Conservation (phyloP, 2,797 vertebrate genomes). For the Myotis findleyi region DNA sequence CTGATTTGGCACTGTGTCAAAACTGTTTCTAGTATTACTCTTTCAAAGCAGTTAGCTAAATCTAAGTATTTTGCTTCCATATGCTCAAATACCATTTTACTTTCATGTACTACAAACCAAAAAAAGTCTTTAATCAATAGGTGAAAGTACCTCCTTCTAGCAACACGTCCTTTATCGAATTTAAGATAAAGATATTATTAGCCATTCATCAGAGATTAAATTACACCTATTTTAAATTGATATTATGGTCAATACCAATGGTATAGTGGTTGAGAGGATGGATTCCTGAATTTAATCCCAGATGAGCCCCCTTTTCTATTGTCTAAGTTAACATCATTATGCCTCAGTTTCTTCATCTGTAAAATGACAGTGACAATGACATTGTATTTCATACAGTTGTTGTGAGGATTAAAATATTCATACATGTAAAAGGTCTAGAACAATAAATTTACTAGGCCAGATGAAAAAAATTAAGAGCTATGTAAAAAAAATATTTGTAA, state of each 20-base stretch:
- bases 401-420: background rate
- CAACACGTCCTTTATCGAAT: background rate
- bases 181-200: conserved; percentile 4
- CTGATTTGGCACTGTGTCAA: background rate
- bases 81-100: background rate
- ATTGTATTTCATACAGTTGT: background rate
- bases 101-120: background rate
- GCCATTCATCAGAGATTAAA: background rate
- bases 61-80: background rate
- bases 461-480: conserved; percentile 4
- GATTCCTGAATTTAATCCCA: background rate
- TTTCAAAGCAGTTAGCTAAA: conserved; percentile 4
- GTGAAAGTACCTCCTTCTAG: background rate
- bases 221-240: conserved; percentile 15
- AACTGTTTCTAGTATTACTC: background rate
- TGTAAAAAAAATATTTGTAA: background rate
- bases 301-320: background rate
- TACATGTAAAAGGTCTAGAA: background rate
- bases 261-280: background rate
- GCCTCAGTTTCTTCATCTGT: background rate
- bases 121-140: background rate
- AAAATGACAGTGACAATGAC: background rate
- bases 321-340: background rate
- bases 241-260: background rate
- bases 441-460: background rate